Evolutionary conservation across 1,140 invertebrate species (phyloP), one percentile per base, ranked within the genome.

Genomic region (Drosophila bifasciata): DNA sequence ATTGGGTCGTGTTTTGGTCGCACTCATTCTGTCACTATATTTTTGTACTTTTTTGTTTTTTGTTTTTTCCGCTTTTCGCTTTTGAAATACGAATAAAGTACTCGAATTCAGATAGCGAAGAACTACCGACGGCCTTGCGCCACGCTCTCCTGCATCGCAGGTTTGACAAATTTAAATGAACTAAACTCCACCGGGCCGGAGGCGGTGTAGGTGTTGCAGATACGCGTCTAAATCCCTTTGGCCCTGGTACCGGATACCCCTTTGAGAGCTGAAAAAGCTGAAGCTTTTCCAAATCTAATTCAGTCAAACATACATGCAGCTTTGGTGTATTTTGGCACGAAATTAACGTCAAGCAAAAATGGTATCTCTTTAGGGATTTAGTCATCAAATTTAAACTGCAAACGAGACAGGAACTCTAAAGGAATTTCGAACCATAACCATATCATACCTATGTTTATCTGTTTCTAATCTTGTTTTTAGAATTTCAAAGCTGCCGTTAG

Each of bases 1-100:
- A 78, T 74, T 63, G 79, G 75, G 63, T 75, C 79, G 79, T 83
- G 56, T 75, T 67, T 57, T 63, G 55, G 66, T 46, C 55, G 58
- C 48, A n/a, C 36, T 45, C 32, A 32, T 23, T 48, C 39, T 41
- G 17, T 23, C 16, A 19, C 28, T 19, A 11, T 13, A 0, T 36
- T 16, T 32, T 23, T 40, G 48, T 52, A n/a, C n/a, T n/a, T 11
- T 19, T 32, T 49, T 39, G 19, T 13, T 51, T 51, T 48, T 32
- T 55, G 32, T 25, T 32, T 55, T 57, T 79, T 84, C 25, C 43
- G 59, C 41, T 67, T 57, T 73, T 53, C 21, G 61, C 57, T 62
- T 71, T 66, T 53, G 39, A 59, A 36, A 50, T 43, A 46, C 23
- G 40, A 15, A 68, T 59, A 55, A 58, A 74, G 62, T 64, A 59